Evolutionary conservation across 2,888 invertebrate genomes (phyloP).

Genomic region (Papilio protenor): DNA sequence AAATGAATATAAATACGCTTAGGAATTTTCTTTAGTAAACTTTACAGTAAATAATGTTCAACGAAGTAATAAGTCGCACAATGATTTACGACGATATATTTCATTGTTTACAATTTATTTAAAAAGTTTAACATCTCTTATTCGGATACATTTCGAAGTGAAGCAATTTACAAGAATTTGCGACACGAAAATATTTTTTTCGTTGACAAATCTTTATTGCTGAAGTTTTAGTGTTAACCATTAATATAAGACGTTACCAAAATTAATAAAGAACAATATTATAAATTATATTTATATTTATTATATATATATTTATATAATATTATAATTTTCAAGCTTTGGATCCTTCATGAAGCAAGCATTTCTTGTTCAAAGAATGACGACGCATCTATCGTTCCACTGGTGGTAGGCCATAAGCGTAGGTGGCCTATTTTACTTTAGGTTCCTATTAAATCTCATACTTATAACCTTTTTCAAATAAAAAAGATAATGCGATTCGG

Average conservation of each 20-base stretch:
- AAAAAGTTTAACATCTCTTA: neutral
- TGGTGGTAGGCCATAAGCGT: too few relatives aligned
- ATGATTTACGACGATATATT: conserved; percentile 9
- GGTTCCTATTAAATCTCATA: too few relatives aligned
- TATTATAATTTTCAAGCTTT: too few relatives aligned
- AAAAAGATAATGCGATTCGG: too few relatives aligned
- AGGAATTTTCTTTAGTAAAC: neutral
- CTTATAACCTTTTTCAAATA: too few relatives aligned
- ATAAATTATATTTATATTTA: too few relatives aligned
- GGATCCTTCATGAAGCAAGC: too few relatives aligned
- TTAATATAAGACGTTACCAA: neutral
- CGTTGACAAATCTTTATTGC: conserved; percentile 15
- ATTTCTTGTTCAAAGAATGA: too few relatives aligned
- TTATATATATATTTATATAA: too few relatives aligned
- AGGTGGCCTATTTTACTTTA: too few relatives aligned
- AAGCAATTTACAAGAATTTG: conserved; percentile 18
- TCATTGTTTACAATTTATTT: conserved; percentile 13
- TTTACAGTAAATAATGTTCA: conserved; percentile 2
- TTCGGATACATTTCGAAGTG: neutral
- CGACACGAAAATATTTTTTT: neutral
- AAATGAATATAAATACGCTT: conserved; percentile 5
- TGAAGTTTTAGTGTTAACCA: conserved; percentile 6
- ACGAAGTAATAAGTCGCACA: neutral
- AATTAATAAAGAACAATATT: neutral
- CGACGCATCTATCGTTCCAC: too few relatives aligned